Base-by-base conservation (phyloP, 2,888 invertebrate species). In the Arctia plantaginis region DNA sequence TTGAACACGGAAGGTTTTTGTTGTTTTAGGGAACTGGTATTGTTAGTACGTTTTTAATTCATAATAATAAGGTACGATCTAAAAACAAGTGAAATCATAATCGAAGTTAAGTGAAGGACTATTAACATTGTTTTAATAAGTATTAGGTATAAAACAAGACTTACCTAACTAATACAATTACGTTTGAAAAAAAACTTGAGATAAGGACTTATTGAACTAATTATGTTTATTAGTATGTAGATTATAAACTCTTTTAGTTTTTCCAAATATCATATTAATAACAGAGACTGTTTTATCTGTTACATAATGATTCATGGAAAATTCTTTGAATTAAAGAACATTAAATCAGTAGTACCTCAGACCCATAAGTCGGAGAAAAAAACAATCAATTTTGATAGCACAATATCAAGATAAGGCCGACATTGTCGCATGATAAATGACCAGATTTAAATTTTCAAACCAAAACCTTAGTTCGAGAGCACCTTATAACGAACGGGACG, bases 381-480 rank as follows among this genome's bases (percentile, higher is more conserved):
- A 86, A 89, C 87, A 89, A 89, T 88, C 88, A 90, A 89, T 87
- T 85, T 80, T 84, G 90, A 90, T 90, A 88, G 83, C 86, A 87
- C 87, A 88, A 89, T 89, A 92, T 92, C 90, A 90, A 93, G 93
- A 93, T 93, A 93, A 93, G 92, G 90, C 90, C 91, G 93, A 94
- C 93, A 93, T 87, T 95, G 95, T 95, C 95, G 93, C 94, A 93
- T 95, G 95, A 95, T 94, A 94, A 93, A 95, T 92, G 94, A 93
- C 93, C 94, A 92, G 94, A 94, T 95, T 94, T 93, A 93, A 93
- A 94, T 93, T 93, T 93, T 89, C 91, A 90, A 92, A 91, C 92
- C 88, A 91, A 93, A 93, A 90, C 90, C 90, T 90, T 91, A 90
- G 91, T 88, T 86, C 89, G 90, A 88, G 89, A 87, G 90, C 91